These are phyloP conservation scores for Dryococelus australis DNA, from an alignment of 2,888 invertebrate genomes.

Conservation along the genomic window DNA sequence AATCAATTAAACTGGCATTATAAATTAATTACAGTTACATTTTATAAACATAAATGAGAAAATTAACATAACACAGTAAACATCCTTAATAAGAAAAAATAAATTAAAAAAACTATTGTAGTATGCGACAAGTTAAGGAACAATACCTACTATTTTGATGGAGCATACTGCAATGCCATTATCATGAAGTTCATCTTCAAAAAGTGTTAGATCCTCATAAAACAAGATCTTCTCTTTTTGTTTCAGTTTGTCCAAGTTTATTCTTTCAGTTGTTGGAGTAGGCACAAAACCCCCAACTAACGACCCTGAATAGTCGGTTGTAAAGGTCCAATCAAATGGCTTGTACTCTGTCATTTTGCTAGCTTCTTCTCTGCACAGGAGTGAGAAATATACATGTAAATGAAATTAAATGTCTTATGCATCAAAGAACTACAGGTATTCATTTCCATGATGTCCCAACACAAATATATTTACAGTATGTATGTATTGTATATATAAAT, in stretches of 20 bases:
- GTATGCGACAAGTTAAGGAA: neutral
- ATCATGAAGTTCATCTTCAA: slow-evolving; percentile 98
- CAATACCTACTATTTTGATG: slow-evolving; percentile 87
- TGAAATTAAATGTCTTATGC: neutral
- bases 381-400: slow-evolving; percentile 7
- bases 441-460: too few species aligned
- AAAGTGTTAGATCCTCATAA: slow-evolving; percentile 91
- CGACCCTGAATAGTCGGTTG: slow-evolving; percentile 90
- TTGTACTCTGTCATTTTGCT: slow-evolving; percentile 72
- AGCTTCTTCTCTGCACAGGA: slow-evolving; percentile 68
- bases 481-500: too few species aligned
- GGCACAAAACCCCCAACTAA: slow-evolving; percentile 67
- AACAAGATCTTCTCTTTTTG: slow-evolving; percentile 91
- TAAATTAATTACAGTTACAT: too few species aligned
- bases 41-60: too few species aligned
- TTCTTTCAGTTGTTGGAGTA: slow-evolving; percentile 73
- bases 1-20: too few species aligned
- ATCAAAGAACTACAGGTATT: too few species aligned
- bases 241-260: slow-evolving; percentile 89
- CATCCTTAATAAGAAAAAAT: too few species aligned
- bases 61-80: too few species aligned
- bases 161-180: slow-evolving; percentile 91
- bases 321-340: slow-evolving; percentile 98
- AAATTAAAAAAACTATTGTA: too few species aligned
- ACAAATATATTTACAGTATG: too few species aligned